phyloP scores from a whole-genome alignment of 2,797 vertebrate species.

The Parambassis ranga region DNA sequence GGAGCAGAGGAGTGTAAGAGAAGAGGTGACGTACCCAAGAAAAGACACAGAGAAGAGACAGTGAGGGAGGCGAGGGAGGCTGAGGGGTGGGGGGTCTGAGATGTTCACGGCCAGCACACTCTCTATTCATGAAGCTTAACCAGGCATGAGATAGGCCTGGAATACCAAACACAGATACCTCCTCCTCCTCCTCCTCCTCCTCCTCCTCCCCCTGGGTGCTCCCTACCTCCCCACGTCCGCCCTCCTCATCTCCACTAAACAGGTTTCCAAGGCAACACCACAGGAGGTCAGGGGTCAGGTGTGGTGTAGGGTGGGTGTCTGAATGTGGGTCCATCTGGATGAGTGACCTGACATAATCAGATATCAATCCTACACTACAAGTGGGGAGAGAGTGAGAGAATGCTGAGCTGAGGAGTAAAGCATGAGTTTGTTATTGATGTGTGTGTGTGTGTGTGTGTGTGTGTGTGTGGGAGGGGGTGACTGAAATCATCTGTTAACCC shows the following conservation, averaged over 20 bases:
- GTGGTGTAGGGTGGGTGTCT: conserved; percentile 84
- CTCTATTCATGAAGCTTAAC: conserved; percentile 97
- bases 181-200: conserved; percentile 69
- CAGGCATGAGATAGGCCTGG: conserved; percentile 91
- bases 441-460: neutral
- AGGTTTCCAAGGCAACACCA: conserved; percentile 92
- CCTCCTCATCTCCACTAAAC: conserved; percentile 69
- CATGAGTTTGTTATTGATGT: conserved; percentile 82
- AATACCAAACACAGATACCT: conserved; percentile 91
- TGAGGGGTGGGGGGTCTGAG: neutral
- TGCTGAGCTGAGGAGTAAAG: conserved; percentile 93
- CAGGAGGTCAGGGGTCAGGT: conserved; percentile 94
- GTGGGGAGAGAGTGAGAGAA: conserved; percentile 65
- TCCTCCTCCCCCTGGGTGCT: conserved; percentile 25
- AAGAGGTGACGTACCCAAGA: conserved; percentile 22
- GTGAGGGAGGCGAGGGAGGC: neutral
- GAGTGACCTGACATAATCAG: conserved; percentile 99
- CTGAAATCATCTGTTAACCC: conserved; percentile 32
- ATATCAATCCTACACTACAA: conserved; percentile 92
- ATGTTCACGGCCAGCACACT: conserved; percentile 86
- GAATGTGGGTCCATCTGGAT: conserved; percentile 98
- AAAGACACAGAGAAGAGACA: conserved; percentile 24
- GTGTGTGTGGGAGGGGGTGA: neutral
- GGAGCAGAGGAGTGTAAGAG: conserved; percentile 11
- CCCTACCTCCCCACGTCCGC: conserved; percentile 16